A percentile compares a stretch with the other conserved stretches of the same genome.
Evolutionary conservation across 1,140 invertebrate genomes (phyloP).

Genomic region (Drosophila athabasca): DNA sequence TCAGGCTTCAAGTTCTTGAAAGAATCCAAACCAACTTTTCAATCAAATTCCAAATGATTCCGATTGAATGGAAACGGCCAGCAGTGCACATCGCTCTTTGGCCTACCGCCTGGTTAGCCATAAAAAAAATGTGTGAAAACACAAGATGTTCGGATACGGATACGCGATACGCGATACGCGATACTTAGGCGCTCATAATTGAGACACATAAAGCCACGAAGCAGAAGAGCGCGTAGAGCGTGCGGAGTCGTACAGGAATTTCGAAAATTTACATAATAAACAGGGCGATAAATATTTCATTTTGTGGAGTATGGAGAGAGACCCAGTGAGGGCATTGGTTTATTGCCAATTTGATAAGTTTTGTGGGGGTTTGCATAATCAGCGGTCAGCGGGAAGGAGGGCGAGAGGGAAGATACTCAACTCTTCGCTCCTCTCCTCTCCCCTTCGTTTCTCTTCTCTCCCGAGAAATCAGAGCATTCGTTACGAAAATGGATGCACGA

Average conservation of each 20-base stretch:
- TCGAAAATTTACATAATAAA: slow-evolving; percentile 34
- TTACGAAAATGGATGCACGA: slow-evolving; percentile 58
- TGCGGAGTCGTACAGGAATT: not conserved
- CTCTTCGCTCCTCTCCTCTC: not conserved
- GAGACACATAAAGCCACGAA: slow-evolving; percentile 18
- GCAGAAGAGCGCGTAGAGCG: too few species aligned
- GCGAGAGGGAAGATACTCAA: slow-evolving; percentile 33
- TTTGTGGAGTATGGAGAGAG: not conserved
- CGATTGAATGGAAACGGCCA: not conserved
- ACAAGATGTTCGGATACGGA: not conserved
- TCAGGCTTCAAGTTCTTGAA: too few species aligned
- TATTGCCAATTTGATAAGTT: slow-evolving; percentile 52
- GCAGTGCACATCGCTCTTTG: too few species aligned
- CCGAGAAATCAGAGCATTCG: slow-evolving; percentile 44
- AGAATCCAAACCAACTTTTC: not conserved
- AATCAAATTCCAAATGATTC: not conserved
- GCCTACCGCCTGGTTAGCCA: too few species aligned
- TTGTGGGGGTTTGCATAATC: slow-evolving; percentile 49
- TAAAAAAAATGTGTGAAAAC: not conserved
- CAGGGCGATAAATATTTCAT: slow-evolving; percentile 1
- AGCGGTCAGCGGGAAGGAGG: slow-evolving; percentile 15
- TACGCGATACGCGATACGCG: not conserved
- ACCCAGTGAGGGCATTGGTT: slow-evolving; percentile 43
- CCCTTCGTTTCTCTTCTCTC: not conserved
- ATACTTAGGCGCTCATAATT: slow-evolving; percentile 23